Evolutionary conservation across 2,113 vertebrate species (phyloP).

Genomic region (Hippopotamus amphibius): DNA sequence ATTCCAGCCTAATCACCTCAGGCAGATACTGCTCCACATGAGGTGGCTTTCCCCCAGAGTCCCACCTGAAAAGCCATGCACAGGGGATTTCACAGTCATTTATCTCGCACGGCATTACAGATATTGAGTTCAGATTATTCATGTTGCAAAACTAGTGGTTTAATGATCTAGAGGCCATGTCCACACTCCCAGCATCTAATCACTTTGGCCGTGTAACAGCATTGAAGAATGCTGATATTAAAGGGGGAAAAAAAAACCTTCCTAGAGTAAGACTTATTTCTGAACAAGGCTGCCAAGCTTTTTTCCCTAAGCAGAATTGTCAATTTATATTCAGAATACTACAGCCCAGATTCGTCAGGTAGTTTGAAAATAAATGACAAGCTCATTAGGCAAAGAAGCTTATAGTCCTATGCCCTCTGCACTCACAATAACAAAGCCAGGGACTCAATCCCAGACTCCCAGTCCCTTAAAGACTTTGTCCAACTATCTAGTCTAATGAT

Average conservation of each 20-base stretch:
- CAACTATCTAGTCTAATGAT: not conserved
- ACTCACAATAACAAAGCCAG: not conserved
- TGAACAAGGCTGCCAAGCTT: not conserved
- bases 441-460: not conserved
- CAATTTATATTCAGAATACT: not conserved
- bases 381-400: not conserved
- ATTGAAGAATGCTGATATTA: not conserved
- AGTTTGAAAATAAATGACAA: conserved; percentile 40
- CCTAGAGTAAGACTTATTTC: not conserved
- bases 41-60: conserved; percentile 47
- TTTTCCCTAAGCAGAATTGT: not conserved
- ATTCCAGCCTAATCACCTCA: conserved; percentile 62
- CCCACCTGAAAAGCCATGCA: not conserved
- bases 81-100: conserved; percentile 26
- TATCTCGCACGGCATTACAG: not conserved
- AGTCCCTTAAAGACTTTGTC: not conserved
- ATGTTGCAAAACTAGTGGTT: not conserved
- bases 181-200: not conserved
- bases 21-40: conserved; percentile 13
- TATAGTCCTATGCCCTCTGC: not conserved
- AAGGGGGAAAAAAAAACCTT: not conserved
- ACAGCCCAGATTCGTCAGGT: not conserved
- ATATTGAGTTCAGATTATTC: conserved; percentile 54
- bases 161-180: conserved; percentile 15
- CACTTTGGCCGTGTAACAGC: not conserved